These are phyloP conservation scores for Notiomystis cincta DNA, from an alignment of 2,113 vertebrate species.

Conservation along the genomic window DNA sequence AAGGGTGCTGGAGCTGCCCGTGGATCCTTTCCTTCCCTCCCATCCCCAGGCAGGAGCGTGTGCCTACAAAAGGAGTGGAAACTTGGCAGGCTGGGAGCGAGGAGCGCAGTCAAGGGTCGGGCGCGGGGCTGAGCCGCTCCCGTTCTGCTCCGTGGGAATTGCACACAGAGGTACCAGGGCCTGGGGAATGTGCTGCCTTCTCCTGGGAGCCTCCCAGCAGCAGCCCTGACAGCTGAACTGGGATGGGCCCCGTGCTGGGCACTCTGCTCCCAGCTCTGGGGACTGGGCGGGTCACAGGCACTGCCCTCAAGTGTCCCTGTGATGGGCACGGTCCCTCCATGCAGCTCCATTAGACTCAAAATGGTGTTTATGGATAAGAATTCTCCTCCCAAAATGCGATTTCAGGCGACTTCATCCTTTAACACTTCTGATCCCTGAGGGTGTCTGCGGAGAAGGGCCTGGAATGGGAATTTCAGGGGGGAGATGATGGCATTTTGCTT, in stretches of 20 bases:
- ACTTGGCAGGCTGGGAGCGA: constrained; percentile 39
- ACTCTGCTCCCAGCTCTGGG: neutral
- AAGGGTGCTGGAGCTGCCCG: neutral
- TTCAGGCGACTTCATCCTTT: neutral
- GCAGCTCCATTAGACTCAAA: neutral
- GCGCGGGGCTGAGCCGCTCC: neutral
- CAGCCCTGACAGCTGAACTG: rapidly evolving
- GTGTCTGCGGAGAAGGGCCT: neutral
- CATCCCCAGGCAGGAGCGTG: neutral
- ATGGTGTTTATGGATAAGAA: neutral
- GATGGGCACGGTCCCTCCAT: neutral
- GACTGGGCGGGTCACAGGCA: no score
- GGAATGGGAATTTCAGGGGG: neutral
- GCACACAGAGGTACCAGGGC: constrained; percentile 3
- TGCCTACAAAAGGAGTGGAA: constrained; percentile 64
- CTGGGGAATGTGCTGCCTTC: neutral
- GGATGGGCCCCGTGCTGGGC: neutral
- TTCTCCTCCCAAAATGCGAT: rapidly evolving
- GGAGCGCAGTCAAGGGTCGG: neutral
- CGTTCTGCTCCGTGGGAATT: neutral
- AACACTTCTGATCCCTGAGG: neutral
- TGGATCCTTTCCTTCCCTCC: constrained; percentile 14
- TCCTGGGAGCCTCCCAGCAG: neutral
- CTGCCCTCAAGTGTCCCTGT: no score
- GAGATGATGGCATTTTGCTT: neutral